Percentiles rank a stretch among this genome's conserved stretches.
These are phyloP conservation scores for Agrotis ipsilon DNA, from an alignment of 2,888 invertebrate genomes.

Conservation along the genomic window DNA sequence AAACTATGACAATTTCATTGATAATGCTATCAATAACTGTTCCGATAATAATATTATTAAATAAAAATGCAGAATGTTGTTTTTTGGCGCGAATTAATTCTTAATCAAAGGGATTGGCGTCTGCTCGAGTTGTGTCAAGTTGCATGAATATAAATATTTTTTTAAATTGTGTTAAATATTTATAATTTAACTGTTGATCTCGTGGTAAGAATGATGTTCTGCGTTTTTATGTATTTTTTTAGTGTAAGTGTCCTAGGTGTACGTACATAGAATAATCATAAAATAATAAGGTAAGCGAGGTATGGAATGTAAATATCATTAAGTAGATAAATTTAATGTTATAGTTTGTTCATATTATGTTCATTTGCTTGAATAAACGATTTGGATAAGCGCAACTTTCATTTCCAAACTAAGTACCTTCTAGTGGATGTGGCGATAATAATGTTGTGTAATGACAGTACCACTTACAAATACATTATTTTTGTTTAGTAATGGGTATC, in stretches of 20 bases:
- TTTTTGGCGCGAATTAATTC: constrained; percentile 70
- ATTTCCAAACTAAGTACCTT: constrained; percentile 63
- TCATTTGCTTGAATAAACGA: constrained; percentile 91
- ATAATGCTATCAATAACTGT: constrained; percentile 79
- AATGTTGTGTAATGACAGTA: constrained; percentile 58
- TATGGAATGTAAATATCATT: constrained; percentile 90
- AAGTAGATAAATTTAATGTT: constrained; percentile 91
- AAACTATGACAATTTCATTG: constrained; percentile 76
- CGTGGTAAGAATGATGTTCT: constrained; percentile 77
- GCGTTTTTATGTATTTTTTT: constrained; percentile 80
- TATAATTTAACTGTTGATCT: constrained; percentile 66
- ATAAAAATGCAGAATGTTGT: constrained; percentile 86
- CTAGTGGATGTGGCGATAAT: constrained; percentile 31
- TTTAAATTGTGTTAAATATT: constrained; percentile 71
- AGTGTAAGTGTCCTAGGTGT: constrained; percentile 85
- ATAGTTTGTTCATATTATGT: constrained; percentile 91
- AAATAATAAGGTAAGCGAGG: constrained; percentile 84
- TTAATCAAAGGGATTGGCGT: constrained; percentile 56
- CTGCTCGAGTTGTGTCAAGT: constrained; percentile 50
- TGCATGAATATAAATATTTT: constrained; percentile 64
- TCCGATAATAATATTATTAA: constrained; percentile 79
- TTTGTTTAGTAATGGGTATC: constrained; percentile 51
- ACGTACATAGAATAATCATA: constrained; percentile 83
- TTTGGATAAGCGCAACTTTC: constrained; percentile 87
- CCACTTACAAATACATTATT: constrained; percentile 52